A percentile compares a stretch with the other conserved stretches of the same genome.
These are phyloP conservation scores for Gorsachius goisagi DNA, from an alignment of 2,113 vertebrate species.

Conservation along the genomic window DNA sequence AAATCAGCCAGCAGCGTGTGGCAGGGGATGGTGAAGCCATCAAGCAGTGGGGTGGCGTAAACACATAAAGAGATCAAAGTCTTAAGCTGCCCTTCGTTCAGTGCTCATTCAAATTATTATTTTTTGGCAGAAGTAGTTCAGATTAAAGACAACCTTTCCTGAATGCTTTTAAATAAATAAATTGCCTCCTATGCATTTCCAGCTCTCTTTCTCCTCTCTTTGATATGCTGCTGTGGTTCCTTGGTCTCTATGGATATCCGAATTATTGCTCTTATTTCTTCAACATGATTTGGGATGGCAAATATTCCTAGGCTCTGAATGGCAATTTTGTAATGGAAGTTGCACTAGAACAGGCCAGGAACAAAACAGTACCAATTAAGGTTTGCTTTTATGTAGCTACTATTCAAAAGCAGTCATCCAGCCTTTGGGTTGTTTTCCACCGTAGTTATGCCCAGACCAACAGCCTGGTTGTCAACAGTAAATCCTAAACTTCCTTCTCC, in stretches of 20 bases:
- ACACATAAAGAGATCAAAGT: not conserved
- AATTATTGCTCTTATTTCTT: conserved; percentile 2
- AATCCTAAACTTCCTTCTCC: not conserved
- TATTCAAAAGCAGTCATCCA: not conserved
- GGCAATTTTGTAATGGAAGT: not conserved
- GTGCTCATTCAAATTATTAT: not conserved
- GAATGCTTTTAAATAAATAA: conserved; percentile 3
- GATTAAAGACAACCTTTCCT: not conserved
- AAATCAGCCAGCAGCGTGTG: not conserved
- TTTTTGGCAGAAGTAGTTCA: not conserved
- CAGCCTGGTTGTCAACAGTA: not conserved
- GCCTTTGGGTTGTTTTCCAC: not conserved
- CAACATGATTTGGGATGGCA: not conserved
- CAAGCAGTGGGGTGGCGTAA: not conserved
- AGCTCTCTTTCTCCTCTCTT: not conserved
- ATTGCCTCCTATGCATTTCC: not conserved
- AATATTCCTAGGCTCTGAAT: not conserved
- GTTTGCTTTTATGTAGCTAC: not conserved
- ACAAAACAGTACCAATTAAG: not conserved
- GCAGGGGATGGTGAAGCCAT: not conserved
- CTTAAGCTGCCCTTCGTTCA: not conserved
- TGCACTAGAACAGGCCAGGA: not conserved
- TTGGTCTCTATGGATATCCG: not conserved
- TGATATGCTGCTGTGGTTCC: not conserved
- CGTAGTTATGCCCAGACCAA: not conserved